These are phyloP conservation scores for Lycaon pictus DNA, from an alignment of 2,113 vertebrate species.

Conservation along the genomic window DNA sequence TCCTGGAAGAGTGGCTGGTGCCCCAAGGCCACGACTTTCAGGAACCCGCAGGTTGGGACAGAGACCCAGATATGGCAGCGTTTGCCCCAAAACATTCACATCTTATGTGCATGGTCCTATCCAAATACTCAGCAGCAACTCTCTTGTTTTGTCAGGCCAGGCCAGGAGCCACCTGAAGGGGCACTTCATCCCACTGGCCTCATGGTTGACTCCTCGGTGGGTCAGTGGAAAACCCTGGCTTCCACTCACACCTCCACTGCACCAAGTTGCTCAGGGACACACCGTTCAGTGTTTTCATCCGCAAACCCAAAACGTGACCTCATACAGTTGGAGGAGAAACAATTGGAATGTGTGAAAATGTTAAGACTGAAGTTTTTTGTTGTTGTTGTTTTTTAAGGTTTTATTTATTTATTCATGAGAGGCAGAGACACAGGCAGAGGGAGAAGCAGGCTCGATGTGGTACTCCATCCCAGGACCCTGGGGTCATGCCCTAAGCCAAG, in stretches of 20 bases:
- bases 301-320: neutral
- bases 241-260: neutral
- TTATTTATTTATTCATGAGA: no score
- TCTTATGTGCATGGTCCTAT: rapidly evolving
- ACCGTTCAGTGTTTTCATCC: neutral
- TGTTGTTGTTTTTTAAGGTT: neutral
- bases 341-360: neutral
- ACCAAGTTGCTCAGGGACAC: neutral
- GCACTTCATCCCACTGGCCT: neutral
- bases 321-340: neutral
- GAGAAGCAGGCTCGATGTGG: no score
- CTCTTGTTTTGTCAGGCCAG: neutral
- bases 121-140: neutral
- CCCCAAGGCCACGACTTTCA: neutral
- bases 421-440: no score
- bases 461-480: no score
- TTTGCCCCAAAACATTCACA: neutral
- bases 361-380: neutral
- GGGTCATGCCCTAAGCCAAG: no score
- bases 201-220: no score
- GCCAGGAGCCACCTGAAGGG: neutral
- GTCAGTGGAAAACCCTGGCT: neutral
- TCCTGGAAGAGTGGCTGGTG: neutral
- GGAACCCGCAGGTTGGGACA: neutral
- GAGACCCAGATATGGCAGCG: neutral